Conservation (phyloP, 1,140 invertebrate species). For the Mizuhopecten yessoensis region DNA sequence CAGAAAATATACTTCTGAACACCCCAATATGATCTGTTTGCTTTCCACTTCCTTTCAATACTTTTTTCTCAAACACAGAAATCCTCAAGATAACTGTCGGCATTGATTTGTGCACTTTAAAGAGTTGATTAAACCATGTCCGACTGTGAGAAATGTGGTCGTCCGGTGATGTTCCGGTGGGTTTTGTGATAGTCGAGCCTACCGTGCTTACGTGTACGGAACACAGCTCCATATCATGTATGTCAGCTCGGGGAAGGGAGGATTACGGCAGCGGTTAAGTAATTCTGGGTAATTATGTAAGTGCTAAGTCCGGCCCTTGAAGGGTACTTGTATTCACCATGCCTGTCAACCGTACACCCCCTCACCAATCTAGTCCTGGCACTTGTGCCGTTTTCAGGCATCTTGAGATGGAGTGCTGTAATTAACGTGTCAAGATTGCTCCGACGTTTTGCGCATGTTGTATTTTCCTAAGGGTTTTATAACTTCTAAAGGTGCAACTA, state of each 20-base stretch:
- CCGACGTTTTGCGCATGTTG: background rate
- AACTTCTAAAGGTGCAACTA: conserved; percentile 38
- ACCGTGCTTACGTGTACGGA: background rate
- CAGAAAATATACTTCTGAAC: no score
- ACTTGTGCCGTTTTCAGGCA: conserved; percentile 37
- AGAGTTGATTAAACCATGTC: conserved; percentile 8
- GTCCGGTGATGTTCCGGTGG: conserved; percentile 2
- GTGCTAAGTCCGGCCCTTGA: conserved; percentile 29
- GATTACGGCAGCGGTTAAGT: conserved; percentile 25
- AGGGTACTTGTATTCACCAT: conserved; percentile 31
- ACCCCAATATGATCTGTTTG: background rate
- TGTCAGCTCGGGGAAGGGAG: background rate
- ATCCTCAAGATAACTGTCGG: background rate
- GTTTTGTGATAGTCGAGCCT: conserved; percentile 16
- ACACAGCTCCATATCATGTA: background rate
- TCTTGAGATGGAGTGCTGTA: conserved; percentile 32
- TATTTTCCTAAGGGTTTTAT: background rate
- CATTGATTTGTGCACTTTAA: background rate
- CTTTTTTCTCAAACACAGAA: background rate
- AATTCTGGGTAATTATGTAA: conserved; percentile 39
- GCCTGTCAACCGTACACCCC: conserved; percentile 30
- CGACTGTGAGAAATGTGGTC: background rate
- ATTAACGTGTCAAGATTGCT: conserved; percentile 22
- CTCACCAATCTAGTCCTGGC: conserved; percentile 36
- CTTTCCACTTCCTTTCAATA: background rate